These are phyloP conservation scores for Pandemis cinnamomeana DNA, from an alignment of 2,888 invertebrate genomes.

Conservation along the genomic window DNA sequence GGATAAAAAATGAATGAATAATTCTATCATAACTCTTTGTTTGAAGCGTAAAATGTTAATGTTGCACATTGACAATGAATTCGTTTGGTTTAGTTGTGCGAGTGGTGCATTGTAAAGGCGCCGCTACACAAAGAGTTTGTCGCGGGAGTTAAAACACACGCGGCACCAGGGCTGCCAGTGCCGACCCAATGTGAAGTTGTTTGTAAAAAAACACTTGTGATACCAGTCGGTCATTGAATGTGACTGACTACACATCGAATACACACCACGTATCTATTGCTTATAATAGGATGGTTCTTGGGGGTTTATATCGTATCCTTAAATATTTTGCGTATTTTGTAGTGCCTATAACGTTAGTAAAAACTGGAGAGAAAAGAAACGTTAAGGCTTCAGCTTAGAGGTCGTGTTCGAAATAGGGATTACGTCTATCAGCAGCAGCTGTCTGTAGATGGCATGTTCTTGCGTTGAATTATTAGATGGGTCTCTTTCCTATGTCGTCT, in stretches of 20 bases:
- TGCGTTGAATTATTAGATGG: not conserved
- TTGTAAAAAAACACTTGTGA: not conserved
- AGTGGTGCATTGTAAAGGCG: constrained; percentile 63
- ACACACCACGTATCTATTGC: not conserved
- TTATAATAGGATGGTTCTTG: not conserved
- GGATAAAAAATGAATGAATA: not conserved
- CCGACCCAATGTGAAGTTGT: not conserved
- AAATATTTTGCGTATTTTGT: too few species aligned
- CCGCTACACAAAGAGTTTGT: constrained; percentile 75
- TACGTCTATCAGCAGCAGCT: too few species aligned
- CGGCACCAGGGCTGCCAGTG: constrained; percentile 31
- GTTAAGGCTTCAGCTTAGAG: too few species aligned
- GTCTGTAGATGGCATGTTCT: not conserved
- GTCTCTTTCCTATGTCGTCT: not conserved
- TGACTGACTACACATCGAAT: too few species aligned
- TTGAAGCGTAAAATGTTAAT: not conserved
- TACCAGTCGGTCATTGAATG: too few species aligned
- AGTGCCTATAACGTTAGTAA: too few species aligned
- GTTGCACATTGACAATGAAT: constrained; percentile 29
- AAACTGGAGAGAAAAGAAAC: too few species aligned
- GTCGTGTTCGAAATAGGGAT: too few species aligned
- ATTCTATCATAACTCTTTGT: not conserved
- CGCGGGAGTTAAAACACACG: constrained; percentile 62
- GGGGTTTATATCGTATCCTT: not conserved
- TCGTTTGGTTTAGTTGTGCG: constrained; percentile 48